Evolutionary conservation across 2,888 invertebrate genomes (phyloP), one percentile per base, ranked within the genome.

Genomic region (Caenorhabditis japonica): DNA sequence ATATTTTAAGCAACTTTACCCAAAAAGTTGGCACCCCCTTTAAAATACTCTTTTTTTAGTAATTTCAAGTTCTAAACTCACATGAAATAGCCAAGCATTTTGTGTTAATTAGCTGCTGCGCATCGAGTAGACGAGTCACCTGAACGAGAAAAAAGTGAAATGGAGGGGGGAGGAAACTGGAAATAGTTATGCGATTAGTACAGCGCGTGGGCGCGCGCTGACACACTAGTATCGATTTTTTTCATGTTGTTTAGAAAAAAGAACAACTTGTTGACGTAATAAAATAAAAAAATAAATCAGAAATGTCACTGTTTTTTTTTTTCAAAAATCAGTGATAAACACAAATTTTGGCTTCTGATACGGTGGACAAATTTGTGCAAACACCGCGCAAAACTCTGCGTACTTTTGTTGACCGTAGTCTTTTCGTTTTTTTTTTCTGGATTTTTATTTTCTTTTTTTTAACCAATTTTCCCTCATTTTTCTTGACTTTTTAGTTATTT

Each of bases 51-150:
- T n/a, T n/a, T n/a, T n/a, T n/a, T n/a, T n/a, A n/a, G n/a, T n/a
- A n/a, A n/a, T n/a, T n/a, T n/a, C n/a, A n/a, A n/a, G n/a, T n/a
- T n/a, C n/a, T n/a, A n/a, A n/a, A 30, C 30, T 58, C 19, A 62
- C 62, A 71, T 64, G 34, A 71, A 58, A 47, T 71, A 71, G 46
- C 71, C 71, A 52, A 71, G 21, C 71, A 71, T 71, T 30, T 44
- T 49, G 30, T 46, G 23, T 55, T 36, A 64, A 56, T 64, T 39
- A 46, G 55, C 38, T 23, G 38, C 46, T 56, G 44, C 55, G 55
- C 55, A 56, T 46, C 64, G 64, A 64, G 56, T 64, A 64, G 64
- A 56, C 56, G 49, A 64, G 56, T 55, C 59, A 69, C 59, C 58
- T 53, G 59, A 53, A 59, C 30, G 58, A 51, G 51, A 34, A 44